Conservation (phyloP, 1,140 invertebrate genomes). For the Hormaphis cornu region DNA sequence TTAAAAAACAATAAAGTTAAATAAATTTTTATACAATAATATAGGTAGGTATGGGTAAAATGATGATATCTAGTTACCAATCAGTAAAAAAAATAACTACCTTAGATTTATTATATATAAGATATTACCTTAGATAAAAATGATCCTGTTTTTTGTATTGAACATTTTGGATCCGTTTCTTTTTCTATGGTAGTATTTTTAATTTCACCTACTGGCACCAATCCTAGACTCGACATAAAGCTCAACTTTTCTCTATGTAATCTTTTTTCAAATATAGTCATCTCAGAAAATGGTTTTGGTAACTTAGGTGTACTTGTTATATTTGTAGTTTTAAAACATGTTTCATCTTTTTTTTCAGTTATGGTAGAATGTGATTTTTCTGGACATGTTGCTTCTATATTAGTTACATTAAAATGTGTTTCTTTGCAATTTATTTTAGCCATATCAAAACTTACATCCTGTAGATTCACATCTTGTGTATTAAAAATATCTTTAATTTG, state of each 20-base stretch:
- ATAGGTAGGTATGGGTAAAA: too few relatives aligned
- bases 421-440: not conserved
- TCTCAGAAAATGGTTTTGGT: not conserved
- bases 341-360: not conserved
- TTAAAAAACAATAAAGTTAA: not conserved
- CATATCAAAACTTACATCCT: too few relatives aligned
- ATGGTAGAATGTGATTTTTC: not conserved
- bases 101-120: too few relatives aligned
- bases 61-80: too few relatives aligned
- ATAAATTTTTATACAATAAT: not conserved
- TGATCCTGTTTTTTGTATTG: not conserved
- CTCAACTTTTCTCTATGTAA: not conserved
- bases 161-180: not conserved
- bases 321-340: not conserved
- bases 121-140: not conserved
- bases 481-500: too few relatives aligned
- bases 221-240: not conserved
- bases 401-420: not conserved
- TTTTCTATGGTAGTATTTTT: not conserved
- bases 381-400: too few relatives aligned
- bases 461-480: too few relatives aligned
- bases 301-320: not conserved
- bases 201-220: not conserved
- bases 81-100: too few relatives aligned
- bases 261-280: not conserved